Percentiles rank a stretch among this genome's conserved stretches.
Conservation (phyloP, 2,113 vertebrate genomes). For the Candoia aspera region DNA sequence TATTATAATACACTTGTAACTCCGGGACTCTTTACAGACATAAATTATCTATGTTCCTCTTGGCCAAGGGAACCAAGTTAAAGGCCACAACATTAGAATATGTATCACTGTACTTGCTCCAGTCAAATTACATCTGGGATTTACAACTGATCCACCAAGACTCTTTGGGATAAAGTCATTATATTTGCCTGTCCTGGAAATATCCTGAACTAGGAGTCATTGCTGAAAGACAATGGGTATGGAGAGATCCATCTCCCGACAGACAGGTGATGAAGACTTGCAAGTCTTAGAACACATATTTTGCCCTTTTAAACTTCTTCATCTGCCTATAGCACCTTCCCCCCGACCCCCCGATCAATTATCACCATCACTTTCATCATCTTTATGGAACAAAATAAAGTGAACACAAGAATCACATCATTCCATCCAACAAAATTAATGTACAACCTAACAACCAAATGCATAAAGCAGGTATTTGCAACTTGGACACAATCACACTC, state of each 20-base stretch:
- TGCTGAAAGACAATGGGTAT: not conserved
- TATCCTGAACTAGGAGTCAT: not conserved
- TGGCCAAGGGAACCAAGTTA: not conserved
- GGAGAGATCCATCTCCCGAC: too few species aligned
- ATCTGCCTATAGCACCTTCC: too few species aligned
- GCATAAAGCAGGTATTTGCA: not conserved
- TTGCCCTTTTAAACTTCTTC: too few species aligned
- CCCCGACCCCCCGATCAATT: too few species aligned
- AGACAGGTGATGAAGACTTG: too few species aligned
- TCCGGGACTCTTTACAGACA: not conserved
- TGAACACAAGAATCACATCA: not conserved
- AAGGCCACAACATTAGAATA: not conserved
- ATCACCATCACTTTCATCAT: too few species aligned
- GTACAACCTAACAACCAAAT: not conserved
- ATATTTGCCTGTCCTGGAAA: not conserved
- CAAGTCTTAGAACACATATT: too few species aligned
- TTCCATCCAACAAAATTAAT: not conserved
- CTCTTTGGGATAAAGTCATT: not conserved
- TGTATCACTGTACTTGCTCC: not conserved
- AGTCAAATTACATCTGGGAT: not conserved
- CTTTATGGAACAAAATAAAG: not conserved
- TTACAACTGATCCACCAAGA: not conserved
- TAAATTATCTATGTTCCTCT: not conserved
- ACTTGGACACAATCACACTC: not conserved
- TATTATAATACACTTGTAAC: not conserved